phyloP scores from a whole-genome alignment of 2,797 vertebrate genomes.

The Sphenopsis melanotis region DNA sequence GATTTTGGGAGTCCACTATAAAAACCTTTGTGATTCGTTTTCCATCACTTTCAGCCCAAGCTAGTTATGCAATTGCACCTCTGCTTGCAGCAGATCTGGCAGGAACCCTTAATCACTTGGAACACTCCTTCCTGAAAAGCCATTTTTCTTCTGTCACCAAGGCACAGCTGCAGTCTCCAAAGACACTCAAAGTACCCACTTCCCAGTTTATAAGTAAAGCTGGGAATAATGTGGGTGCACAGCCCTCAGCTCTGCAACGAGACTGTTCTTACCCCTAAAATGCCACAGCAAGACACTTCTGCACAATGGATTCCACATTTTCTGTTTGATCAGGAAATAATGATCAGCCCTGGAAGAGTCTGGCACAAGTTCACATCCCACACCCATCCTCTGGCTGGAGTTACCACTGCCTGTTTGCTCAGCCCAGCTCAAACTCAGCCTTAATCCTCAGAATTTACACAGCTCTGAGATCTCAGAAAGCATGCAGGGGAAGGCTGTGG shows the following conservation, averaged over 20 bases:
- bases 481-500: neutral
- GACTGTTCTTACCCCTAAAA: neutral
- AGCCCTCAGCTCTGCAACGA: neutral
- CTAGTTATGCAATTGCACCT: neutral
- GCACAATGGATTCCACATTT: neutral
- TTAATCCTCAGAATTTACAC: conserved; percentile 17
- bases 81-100: neutral
- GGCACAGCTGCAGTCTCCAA: neutral
- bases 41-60: neutral
- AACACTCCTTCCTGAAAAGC: neutral
- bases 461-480: neutral
- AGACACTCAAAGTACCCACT: neutral
- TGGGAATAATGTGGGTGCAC: neutral
- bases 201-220: neutral
- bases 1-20: neutral
- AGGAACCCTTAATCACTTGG: neutral
- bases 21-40: neutral
- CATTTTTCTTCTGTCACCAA: neutral
- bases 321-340: neutral
- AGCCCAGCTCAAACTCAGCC: conserved; percentile 7
- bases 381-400: neutral
- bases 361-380: neutral
- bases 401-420: neutral
- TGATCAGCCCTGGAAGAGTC: neutral
- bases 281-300: neutral